A percentile compares a stretch with the other conserved stretches of the same genome.
phyloP scores from a whole-genome alignment of 2,888 invertebrate genomes.

The Danaus chrysippus region DNA sequence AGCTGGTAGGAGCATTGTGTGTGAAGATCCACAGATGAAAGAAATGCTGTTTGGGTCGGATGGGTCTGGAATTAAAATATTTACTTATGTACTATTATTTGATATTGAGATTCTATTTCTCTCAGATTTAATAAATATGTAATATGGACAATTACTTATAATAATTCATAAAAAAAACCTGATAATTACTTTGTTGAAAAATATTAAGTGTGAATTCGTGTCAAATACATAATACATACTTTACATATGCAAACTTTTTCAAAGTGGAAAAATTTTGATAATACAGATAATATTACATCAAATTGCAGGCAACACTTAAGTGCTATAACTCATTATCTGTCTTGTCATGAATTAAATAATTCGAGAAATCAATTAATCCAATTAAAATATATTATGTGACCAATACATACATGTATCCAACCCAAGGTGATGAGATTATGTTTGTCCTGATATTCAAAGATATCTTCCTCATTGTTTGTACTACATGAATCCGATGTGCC shows the following conservation, averaged over 20 bases:
- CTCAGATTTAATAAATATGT: background rate
- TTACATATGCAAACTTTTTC: too few species aligned
- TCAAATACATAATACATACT: too few species aligned
- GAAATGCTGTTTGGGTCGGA: slow-evolving; percentile 97
- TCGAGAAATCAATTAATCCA: too few species aligned
- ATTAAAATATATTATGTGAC: background rate
- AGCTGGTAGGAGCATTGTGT: slow-evolving; percentile 98
- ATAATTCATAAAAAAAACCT: too few species aligned
- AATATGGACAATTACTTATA: too few species aligned
- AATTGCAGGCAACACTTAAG: too few species aligned
- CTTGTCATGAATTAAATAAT: too few species aligned
- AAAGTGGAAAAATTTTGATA: too few species aligned
- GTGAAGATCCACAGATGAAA: slow-evolving; percentile 98
- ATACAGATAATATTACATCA: too few species aligned
- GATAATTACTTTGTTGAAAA: too few species aligned
- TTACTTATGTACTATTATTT: slow-evolving; percentile 2
- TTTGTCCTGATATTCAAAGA: slow-evolving; percentile 95
- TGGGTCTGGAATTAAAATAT: slow-evolving; percentile 85
- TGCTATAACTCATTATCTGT: too few species aligned
- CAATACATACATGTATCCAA: slow-evolving; percentile 96
- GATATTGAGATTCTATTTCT: background rate
- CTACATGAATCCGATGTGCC: slow-evolving; percentile 96
- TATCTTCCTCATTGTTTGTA: slow-evolving; percentile 95
- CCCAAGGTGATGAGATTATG: slow-evolving; percentile 96
- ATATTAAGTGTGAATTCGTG: too few species aligned